Percentiles rank a stretch among this genome's conserved stretches.
Evolutionary conservation across 2,113 vertebrate genomes (phyloP).

Genomic region (Apaloderma vittatum): DNA sequence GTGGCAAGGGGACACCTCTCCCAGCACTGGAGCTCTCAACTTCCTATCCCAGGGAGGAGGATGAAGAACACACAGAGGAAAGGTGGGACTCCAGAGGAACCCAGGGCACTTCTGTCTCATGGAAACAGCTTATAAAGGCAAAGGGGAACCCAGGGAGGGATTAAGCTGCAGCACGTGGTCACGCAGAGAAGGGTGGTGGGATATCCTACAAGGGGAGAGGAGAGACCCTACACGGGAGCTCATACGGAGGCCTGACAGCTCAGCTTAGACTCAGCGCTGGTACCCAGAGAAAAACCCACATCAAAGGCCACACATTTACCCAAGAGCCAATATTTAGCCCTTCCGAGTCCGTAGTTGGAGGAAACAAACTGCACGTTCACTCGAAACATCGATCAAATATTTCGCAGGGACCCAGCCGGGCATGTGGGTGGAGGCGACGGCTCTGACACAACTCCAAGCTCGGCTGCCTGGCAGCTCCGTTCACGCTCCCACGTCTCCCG

Average conservation of each 20-base stretch:
- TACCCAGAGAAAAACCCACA: not conserved
- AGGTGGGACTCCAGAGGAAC: not conserved
- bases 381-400: not conserved
- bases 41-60: not conserved
- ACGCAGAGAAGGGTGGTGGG: not conserved
- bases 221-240: not conserved
- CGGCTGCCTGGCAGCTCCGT: conserved; percentile 1
- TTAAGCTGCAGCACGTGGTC: not conserved
- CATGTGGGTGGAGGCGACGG: not conserved
- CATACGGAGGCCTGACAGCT: not conserved
- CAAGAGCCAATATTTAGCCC: not conserved
- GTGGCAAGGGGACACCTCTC: not conserved
- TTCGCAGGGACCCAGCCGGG: not conserved
- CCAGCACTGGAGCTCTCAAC: not conserved
- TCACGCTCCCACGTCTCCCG: not conserved
- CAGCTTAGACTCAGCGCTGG: not conserved
- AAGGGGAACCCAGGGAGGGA: not conserved
- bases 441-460: conserved; percentile 16
- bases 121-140: not conserved
- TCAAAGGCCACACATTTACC: conserved; percentile 31
- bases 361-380: not conserved
- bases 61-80: not conserved
- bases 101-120: not conserved
- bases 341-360: not conserved
- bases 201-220: not conserved